A percentile compares a stretch with the other conserved stretches of the same genome.
These are phyloP conservation scores for Acanthis flammea DNA, from an alignment of 2,797 vertebrate species.

Conservation along the genomic window DNA sequence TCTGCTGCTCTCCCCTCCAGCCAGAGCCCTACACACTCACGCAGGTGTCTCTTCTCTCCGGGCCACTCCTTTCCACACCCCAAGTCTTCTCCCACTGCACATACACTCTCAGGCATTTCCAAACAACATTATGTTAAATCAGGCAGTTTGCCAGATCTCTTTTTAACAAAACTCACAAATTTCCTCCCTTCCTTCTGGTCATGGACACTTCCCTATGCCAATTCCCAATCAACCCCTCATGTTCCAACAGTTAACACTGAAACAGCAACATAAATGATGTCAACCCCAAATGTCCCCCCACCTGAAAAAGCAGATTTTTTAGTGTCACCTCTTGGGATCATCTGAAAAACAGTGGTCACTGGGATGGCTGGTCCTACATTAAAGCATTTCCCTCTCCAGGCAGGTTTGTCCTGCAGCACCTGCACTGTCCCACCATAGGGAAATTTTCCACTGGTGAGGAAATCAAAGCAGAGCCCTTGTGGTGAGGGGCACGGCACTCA, in stretches of 20 bases:
- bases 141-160: not conserved
- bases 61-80: not conserved
- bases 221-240: not conserved
- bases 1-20: fast-evolving
- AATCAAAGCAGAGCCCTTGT: not conserved
- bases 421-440: not conserved
- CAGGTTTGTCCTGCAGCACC: not conserved
- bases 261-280: not conserved
- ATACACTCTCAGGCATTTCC: not conserved
- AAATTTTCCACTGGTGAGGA: not conserved
- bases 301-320: not conserved
- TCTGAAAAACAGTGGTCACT: not conserved
- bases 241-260: not conserved
- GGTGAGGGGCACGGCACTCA: fast-evolving
- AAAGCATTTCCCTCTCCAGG: not conserved
- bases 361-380: not conserved
- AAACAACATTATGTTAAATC: not conserved
- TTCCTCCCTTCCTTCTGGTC: not conserved
- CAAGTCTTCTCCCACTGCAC: not conserved
- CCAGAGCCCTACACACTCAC: not conserved
- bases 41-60: fast-evolving
- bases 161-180: not conserved
- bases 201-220: not conserved
- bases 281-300: fast-evolving
- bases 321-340: not conserved